Percentiles rank a stretch among this genome's conserved stretches.
These are phyloP conservation scores for Ceratosolen fusciceps DNA, from an alignment of 1,140 invertebrate genomes.

Conservation along the genomic window DNA sequence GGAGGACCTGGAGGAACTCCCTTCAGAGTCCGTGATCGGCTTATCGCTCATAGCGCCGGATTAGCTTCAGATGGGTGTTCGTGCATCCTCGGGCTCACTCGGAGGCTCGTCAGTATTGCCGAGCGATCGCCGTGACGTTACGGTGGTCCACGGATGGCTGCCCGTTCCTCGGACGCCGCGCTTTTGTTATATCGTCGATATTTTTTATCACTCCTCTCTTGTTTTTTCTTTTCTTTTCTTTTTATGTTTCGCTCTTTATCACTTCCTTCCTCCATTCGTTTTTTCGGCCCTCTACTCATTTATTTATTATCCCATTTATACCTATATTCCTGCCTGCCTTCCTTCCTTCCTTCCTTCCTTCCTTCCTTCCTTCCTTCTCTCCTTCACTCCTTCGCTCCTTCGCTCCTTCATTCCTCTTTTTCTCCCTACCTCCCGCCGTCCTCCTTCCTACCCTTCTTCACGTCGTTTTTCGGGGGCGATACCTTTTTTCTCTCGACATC, in stretches of 20 bases:
- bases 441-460: not conserved
- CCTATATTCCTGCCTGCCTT: not conserved
- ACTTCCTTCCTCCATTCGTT: not conserved
- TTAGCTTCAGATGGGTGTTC: no score
- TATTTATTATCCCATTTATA: not conserved
- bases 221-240: not conserved
- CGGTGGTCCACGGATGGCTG: not conserved
- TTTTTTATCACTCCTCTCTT: not conserved
- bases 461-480: no score
- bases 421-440: no score
- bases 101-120: not conserved
- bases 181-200: slow-evolving; percentile 22
- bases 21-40: not conserved
- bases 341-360: not conserved
- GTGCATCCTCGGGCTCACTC: no score
- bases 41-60: slow-evolving; percentile 10
- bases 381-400: not conserved
- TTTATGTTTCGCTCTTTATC: not conserved
- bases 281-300: not conserved
- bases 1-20: not conserved
- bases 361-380: not conserved
- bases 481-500: no score
- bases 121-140: not conserved
- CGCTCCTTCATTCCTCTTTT: no score
- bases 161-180: not conserved